Conservation (phyloP, 2,797 vertebrate species). For the Sebastolobus altivelis region DNA sequence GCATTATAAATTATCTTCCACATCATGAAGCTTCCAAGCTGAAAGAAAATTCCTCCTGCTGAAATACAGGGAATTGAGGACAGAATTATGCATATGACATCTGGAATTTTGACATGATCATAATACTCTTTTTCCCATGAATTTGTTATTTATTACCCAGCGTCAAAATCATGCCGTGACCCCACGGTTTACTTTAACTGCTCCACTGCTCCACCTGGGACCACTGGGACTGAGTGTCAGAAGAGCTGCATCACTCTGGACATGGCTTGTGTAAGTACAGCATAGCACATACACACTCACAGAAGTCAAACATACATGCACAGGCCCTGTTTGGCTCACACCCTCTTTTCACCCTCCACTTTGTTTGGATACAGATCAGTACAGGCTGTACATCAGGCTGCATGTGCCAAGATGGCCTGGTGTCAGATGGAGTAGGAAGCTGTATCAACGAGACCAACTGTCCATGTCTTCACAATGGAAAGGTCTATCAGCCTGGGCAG, state of each 20-base stretch:
- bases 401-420: constrained; percentile 87
- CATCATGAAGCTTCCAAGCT: not conserved
- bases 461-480: constrained; percentile 91
- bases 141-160: constrained; percentile 13
- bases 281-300: not conserved
- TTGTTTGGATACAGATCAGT: constrained; percentile 84
- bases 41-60: not conserved
- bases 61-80: not conserved
- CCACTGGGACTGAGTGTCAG: constrained; percentile 88
- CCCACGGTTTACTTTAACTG: constrained; percentile 92
- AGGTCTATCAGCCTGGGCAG: constrained; percentile 85
- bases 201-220: constrained; percentile 67
- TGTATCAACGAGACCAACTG: constrained; percentile 87
- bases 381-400: constrained; percentile 90
- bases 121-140: not conserved
- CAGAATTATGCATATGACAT: not conserved
- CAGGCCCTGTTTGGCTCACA: constrained; percentile 3
- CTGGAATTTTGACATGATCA: not conserved
- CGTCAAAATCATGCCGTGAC: constrained; percentile 70
- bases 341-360: not conserved
- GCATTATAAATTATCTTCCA: not conserved
- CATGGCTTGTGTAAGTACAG: constrained; percentile 90
- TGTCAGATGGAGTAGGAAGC: constrained; percentile 86
- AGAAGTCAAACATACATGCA: not conserved
- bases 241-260: constrained; percentile 92